Conservation (phyloP, 2,888 invertebrate species). For the Cantharis rustica region DNA sequence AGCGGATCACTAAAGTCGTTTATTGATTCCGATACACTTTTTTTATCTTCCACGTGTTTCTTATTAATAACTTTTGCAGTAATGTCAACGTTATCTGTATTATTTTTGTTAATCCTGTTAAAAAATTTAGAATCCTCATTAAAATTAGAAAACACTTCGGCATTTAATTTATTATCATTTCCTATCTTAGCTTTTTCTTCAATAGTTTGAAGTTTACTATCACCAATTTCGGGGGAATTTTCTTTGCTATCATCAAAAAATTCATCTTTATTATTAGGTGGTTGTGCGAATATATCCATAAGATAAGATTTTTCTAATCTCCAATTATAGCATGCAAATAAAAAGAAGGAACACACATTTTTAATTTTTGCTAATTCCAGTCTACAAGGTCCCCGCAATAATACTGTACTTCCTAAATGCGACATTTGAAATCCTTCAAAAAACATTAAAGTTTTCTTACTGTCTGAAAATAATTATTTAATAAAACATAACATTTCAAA, state of each 20-base stretch:
- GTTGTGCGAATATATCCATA: conserved; percentile 83
- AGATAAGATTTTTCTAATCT: conserved; percentile 89
- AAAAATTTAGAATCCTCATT: conserved; percentile 38
- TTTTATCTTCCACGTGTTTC: conserved; percentile 42
- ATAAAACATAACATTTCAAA: neutral
- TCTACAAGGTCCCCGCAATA: conserved; percentile 77
- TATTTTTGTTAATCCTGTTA: conserved; percentile 19
- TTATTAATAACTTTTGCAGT: neutral
- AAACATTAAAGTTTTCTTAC: conserved; percentile 87
- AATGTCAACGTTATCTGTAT: conserved; percentile 25
- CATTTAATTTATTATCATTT: conserved; percentile 18
- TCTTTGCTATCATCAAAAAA: conserved; percentile 55
- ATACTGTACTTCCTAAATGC: conserved; percentile 83
- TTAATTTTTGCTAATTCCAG: conserved; percentile 83
- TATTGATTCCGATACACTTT: conserved; percentile 61
- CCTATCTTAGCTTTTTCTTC: conserved; percentile 13
- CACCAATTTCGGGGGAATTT: conserved; percentile 47
- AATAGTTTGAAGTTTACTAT: conserved; percentile 9
- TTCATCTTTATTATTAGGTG: conserved; percentile 63
- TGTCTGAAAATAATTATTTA: conserved; percentile 55
- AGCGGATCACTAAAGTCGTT: conserved; percentile 86
- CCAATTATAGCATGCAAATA: conserved; percentile 89
- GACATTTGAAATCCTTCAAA: conserved; percentile 88
- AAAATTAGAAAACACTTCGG: conserved; percentile 24
- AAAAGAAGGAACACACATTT: conserved; percentile 78